phyloP scores from a whole-genome alignment of 2,113 vertebrate genomes.

The Pleuronectes platessa region DNA sequence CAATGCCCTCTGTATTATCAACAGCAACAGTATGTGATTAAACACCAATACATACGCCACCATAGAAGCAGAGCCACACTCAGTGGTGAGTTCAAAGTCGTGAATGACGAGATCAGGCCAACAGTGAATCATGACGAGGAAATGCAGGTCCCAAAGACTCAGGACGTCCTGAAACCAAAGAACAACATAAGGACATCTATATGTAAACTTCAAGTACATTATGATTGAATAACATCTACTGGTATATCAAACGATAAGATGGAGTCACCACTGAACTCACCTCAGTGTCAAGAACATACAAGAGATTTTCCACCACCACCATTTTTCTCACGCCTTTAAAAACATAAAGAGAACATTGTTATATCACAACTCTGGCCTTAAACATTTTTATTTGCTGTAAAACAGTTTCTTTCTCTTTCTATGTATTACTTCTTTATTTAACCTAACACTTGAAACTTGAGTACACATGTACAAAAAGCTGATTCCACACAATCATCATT shows the following conservation, averaged over 20 bases:
- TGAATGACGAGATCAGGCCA: conserved; percentile 86
- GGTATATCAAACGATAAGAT: not conserved
- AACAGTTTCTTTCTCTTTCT: not conserved
- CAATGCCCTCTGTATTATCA: not conserved
- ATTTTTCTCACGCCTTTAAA: conserved; percentile 88
- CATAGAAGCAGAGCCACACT: conserved; percentile 86
- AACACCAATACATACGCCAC: conserved; percentile 74
- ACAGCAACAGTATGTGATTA: not conserved
- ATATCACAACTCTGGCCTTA: not conserved
- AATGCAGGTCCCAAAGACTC: conserved; percentile 89
- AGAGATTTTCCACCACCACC: conserved; percentile 86
- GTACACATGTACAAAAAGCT: not conserved
- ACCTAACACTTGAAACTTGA: not conserved
- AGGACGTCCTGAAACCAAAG: conserved; percentile 82
- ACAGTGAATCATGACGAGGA: conserved; percentile 86
- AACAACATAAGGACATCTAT: not conserved
- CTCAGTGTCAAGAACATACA: conserved; percentile 90
- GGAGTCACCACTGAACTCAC: conserved; percentile 74
- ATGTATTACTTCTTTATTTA: not conserved
- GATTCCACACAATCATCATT: not conserved
- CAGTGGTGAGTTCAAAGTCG: conserved; percentile 91
- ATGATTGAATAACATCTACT: not conserved
- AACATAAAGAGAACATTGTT: conserved; percentile 9
- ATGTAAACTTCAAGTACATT: not conserved
- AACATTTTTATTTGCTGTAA: not conserved